Percentiles rank a stretch among this genome's conserved stretches.
Evolutionary conservation across 2,888 invertebrate species (phyloP).

Genomic region (Quadroppia sp.): DNA sequence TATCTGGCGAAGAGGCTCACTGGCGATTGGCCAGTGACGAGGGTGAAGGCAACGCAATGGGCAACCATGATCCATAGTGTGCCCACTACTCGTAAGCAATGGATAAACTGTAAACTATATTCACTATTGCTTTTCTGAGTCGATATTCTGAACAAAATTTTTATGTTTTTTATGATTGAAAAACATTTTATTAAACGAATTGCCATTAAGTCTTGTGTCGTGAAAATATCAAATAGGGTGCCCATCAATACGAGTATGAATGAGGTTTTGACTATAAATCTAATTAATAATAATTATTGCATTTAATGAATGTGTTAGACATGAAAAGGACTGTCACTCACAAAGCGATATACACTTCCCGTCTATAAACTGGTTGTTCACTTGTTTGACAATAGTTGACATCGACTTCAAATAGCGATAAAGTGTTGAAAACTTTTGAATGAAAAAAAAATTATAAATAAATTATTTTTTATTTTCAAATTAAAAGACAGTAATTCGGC

Average conservation of each 20-base stretch:
- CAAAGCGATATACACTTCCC: slow-evolving; percentile 2
- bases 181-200: slow-evolving; percentile 21
- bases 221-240: slow-evolving; percentile 20
- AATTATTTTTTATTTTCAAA: not conserved
- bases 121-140: not conserved
- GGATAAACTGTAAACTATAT: slow-evolving; percentile 34
- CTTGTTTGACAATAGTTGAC: slow-evolving; percentile 35
- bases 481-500: slow-evolving; percentile 41
- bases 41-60: slow-evolving; percentile 21
- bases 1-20: slow-evolving; percentile 15
- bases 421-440: not conserved
- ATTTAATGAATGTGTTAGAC: too few relatives aligned
- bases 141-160: slow-evolving; percentile 30
- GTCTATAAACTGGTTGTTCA: not conserved
- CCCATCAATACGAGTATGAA: not conserved
- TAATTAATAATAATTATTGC: too few relatives aligned
- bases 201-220: not conserved
- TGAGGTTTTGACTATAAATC: not conserved
- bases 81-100: slow-evolving; percentile 32
- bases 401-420: slow-evolving; percentile 9
- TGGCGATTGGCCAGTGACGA: not conserved
- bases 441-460: too few relatives aligned
- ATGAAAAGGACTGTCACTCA: not conserved
- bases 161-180: slow-evolving; percentile 27
- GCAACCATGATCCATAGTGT: slow-evolving; percentile 32